Percentiles rank a stretch among this genome's conserved stretches.
phyloP scores from a whole-genome alignment of 1,140 invertebrate genomes.

The Drosophila bifasciata region DNA sequence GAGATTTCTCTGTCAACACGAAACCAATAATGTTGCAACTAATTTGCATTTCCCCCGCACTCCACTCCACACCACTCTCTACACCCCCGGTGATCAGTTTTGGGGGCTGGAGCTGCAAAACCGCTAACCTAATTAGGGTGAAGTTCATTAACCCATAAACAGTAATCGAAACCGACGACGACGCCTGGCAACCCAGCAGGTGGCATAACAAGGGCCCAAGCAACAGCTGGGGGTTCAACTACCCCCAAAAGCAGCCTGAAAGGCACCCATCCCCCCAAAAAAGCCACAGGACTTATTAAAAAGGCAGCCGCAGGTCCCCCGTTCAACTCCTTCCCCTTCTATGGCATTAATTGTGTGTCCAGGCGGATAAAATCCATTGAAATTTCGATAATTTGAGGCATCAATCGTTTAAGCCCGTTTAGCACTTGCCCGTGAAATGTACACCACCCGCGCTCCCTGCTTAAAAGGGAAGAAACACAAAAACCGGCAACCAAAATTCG shows the following conservation, averaged over 20 bases:
- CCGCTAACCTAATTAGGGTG: conserved; percentile 37
- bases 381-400: conserved; percentile 55
- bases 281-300: conserved; percentile 60
- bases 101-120: conserved; percentile 12
- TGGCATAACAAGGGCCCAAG: conserved; percentile 23
- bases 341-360: conserved; percentile 49
- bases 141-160: conserved; percentile 62
- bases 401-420: conserved; percentile 59
- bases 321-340: conserved; percentile 17
- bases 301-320: conserved; percentile 45
- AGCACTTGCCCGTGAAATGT: conserved; percentile 60
- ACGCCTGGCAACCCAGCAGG: conserved; percentile 54
- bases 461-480: conserved; percentile 3
- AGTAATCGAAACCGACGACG: conserved; percentile 13
- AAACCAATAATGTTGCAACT: conserved; percentile 42
- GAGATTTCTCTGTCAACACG: conserved; percentile 22
- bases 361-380: conserved; percentile 35
- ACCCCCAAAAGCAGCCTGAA: conserved; percentile 15
- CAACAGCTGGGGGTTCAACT: too few relatives aligned
- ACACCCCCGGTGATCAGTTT: too few relatives aligned
- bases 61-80: too few relatives aligned
- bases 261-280: conserved; percentile 23
- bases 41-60: conserved; percentile 26
- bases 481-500: background rate
- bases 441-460: conserved; percentile 30